Base-by-base conservation (phyloP, 2,113 vertebrate species). In the Podarcis muralis region DNA sequence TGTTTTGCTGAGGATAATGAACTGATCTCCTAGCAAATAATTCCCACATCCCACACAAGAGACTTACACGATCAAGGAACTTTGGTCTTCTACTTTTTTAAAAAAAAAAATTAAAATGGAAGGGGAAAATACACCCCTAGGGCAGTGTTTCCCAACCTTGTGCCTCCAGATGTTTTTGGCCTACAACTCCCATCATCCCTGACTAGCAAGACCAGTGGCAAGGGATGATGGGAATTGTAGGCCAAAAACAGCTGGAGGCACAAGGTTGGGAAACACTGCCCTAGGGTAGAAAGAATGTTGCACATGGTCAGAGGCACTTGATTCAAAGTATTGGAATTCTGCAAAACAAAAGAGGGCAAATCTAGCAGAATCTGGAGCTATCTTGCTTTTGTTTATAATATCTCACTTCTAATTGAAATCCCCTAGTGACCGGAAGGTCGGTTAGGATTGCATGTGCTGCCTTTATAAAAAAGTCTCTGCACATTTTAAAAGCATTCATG, bases 401-500 rank as follows among this genome's bases (percentile, higher is more conserved):
- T 59, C 89, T 71, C 2, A 18, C 75, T 0, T 0, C 22, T 15
- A 6, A 32, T 13, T 80, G 62, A 57, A 37, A 87, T 5, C 12
- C 40, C 22, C 40, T 25, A 77, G 23, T 18, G 15, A 53, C 16
- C 5, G 5, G 0, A 0, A 35, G 3, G 69, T 69, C 48, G n/a
- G 81, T 87, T 89, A 35, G 37, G 37, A 69, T 65, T 20, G n/a
- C 22, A 30, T 85, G 23, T 12, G 30, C 6, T 48, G 18, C 5
- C n/a, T 57, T 79, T 74, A n/a, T 1, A 65, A 65, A 22, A 16
- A 79, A 43, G 7, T 16, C 18, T 40, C 30, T 13, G 15, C 8
- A 4, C 9, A 32, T 59, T 75, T 74, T 1, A 65, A 27, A 83
- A 68, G 87, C 81, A 9, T 78, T 85, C 88, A 65, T 83, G 1